These are phyloP conservation scores for Spatula clypeata DNA, from an alignment of 2,797 vertebrate genomes.

Conservation along the genomic window DNA sequence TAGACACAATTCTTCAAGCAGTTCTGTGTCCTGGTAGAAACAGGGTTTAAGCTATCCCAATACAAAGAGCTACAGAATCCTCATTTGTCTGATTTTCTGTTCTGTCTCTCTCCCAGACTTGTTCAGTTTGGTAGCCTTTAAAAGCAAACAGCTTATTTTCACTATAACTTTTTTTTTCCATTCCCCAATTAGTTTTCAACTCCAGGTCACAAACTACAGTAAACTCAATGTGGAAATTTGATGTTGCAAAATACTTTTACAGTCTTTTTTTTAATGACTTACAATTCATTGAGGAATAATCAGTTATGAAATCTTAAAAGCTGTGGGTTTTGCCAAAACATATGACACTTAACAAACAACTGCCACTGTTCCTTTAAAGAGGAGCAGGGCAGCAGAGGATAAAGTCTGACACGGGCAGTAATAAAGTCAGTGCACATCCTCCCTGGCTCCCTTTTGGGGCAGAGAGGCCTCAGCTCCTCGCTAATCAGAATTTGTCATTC, in stretches of 20 bases:
- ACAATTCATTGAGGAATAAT: background rate
- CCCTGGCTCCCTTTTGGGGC: background rate
- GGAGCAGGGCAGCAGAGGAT: constrained; percentile 10
- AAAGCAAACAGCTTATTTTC: background rate
- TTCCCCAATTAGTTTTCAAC: background rate
- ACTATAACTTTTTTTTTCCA: background rate
- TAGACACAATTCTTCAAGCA: background rate
- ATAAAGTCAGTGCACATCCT: background rate
- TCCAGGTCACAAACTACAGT: background rate
- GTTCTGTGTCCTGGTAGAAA: background rate
- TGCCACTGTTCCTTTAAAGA: constrained; percentile 40
- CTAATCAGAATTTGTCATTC: constrained; percentile 59
- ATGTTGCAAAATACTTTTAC: background rate
- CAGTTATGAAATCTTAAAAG: background rate
- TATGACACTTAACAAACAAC: background rate
- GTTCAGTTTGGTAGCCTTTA: background rate
- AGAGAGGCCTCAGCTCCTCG: constrained; percentile 41
- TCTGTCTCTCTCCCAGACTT: background rate
- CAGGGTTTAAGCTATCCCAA: background rate
- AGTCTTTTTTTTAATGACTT: background rate
- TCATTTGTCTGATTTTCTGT: background rate
- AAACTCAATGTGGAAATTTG: background rate
- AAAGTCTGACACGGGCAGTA: background rate
- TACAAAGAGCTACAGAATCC: background rate
- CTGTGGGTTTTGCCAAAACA: background rate